These are phyloP conservation scores for Caenorhabditis sp. DNA, from an alignment of 2,888 invertebrate genomes.

Conservation along the genomic window DNA sequence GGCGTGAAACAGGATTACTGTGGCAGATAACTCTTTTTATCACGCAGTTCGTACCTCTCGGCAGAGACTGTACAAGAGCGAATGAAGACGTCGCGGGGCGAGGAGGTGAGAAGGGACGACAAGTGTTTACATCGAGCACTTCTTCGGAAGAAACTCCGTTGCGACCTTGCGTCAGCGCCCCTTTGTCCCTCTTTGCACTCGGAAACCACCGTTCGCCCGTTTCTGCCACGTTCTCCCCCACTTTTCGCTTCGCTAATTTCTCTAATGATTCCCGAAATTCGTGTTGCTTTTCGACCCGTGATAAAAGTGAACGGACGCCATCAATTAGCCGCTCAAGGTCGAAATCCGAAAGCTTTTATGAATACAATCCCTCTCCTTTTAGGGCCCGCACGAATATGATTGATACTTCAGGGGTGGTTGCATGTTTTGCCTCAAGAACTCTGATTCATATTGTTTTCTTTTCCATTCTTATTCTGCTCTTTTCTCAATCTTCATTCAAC, in stretches of 20 bases:
- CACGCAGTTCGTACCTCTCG: not conserved
- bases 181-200: constrained; percentile 4
- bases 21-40: constrained; percentile 1
- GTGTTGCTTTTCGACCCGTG: constrained; percentile 32
- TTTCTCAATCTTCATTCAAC: not conserved
- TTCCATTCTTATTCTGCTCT: not conserved
- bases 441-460: not conserved
- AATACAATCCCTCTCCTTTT: not conserved
- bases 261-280: constrained; percentile 41
- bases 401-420: not conserved
- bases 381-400: not conserved
- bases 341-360: constrained; percentile 25
- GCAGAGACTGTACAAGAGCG: not conserved
- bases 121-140: constrained; percentile 55
- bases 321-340: constrained; percentile 52
- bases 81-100: constrained; percentile 18
- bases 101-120: constrained; percentile 7
- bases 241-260: constrained; percentile 41
- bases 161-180: constrained; percentile 48
- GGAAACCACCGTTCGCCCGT: constrained; percentile 14
- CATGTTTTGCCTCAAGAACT: not conserved
- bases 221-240: constrained; percentile 26
- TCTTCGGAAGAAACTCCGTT: constrained; percentile 22
- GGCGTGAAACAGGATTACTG: constrained; percentile 45
- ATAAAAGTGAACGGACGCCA: constrained; percentile 26